phyloP scores from a whole-genome alignment of 2,888 invertebrate genomes.

The Junonia oenone region DNA sequence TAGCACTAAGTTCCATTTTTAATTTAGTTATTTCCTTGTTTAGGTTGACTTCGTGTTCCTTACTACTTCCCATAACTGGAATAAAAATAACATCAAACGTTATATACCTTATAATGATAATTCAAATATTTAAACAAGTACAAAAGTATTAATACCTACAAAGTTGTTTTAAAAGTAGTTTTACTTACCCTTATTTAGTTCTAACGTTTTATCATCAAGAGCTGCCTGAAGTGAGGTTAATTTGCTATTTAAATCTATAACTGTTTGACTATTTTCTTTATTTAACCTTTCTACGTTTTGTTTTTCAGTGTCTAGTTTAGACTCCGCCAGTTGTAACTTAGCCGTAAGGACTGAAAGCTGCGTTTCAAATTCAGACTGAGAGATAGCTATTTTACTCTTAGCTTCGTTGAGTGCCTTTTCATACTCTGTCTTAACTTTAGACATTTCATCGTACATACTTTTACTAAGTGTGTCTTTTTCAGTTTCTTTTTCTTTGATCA shows the following conservation, averaged over 20 bases:
- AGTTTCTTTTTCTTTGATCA: conserved; percentile 71
- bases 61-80: conserved; percentile 64
- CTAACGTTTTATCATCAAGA: conserved; percentile 72
- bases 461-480: conserved; percentile 74
- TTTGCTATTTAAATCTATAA: conserved; percentile 69
- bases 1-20: conserved; percentile 77
- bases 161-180: conserved; percentile 20
- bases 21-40: conserved; percentile 75
- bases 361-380: conserved; percentile 80
- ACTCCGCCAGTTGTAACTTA: conserved; percentile 75
- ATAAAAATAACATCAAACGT: conserved; percentile 23
- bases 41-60: conserved; percentile 70
- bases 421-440: conserved; percentile 68
- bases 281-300: conserved; percentile 68
- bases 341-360: conserved; percentile 76
- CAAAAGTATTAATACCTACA: too few species aligned
- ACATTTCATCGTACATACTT: conserved; percentile 70
- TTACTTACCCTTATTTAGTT: conserved; percentile 71
- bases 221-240: conserved; percentile 67
- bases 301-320: conserved; percentile 67
- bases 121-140: too few species aligned
- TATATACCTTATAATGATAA: too few species aligned
- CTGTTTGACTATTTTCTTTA: conserved; percentile 68
- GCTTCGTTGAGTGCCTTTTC: conserved; percentile 72
- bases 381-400: conserved; percentile 83